Evolutionary conservation across 2,797 vertebrate species (phyloP).

Genomic region (Distichodus sexfasciatus): DNA sequence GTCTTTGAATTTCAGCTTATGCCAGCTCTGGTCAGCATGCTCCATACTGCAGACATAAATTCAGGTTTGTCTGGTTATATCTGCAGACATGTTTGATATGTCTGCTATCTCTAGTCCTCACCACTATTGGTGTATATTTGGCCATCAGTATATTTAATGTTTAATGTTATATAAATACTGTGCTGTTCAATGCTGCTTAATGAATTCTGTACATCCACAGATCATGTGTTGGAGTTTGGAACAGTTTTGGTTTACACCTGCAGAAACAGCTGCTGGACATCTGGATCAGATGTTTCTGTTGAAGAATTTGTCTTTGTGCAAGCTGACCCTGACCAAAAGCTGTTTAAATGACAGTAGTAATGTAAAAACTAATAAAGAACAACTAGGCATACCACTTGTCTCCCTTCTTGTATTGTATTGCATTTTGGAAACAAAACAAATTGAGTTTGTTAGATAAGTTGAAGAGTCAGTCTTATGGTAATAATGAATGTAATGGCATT

Average conservation of each 20-base stretch:
- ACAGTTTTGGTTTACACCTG: conserved; percentile 87
- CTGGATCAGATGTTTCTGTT: conserved; percentile 60
- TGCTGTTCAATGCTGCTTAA: not conserved
- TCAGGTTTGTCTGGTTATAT: conserved; percentile 28
- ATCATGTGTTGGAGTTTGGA: conserved; percentile 83
- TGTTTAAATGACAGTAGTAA: conserved; percentile 76
- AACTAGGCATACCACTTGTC: not conserved
- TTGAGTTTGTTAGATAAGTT: too few relatives aligned
- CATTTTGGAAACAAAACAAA: too few relatives aligned
- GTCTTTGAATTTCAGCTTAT: conserved; percentile 92
- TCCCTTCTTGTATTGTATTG: not conserved
- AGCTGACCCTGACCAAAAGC: conserved; percentile 85
- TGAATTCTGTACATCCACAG: conserved; percentile 51
- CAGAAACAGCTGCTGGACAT: conserved; percentile 83
- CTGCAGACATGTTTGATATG: not conserved
- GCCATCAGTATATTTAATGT: not conserved
- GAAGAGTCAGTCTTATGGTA: too few relatives aligned
- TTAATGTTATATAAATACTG: not conserved
- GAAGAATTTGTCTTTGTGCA: conserved; percentile 85
- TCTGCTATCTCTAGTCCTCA: too few relatives aligned
- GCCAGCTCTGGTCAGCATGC: conserved; percentile 85
- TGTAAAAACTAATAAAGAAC: conserved; percentile 24
- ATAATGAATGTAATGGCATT: too few relatives aligned
- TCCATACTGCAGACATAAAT: conserved; percentile 60
- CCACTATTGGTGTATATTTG: not conserved